Base-by-base conservation (phyloP, 2,888 invertebrate genomes). In the Lacanobia wlatinum region DNA sequence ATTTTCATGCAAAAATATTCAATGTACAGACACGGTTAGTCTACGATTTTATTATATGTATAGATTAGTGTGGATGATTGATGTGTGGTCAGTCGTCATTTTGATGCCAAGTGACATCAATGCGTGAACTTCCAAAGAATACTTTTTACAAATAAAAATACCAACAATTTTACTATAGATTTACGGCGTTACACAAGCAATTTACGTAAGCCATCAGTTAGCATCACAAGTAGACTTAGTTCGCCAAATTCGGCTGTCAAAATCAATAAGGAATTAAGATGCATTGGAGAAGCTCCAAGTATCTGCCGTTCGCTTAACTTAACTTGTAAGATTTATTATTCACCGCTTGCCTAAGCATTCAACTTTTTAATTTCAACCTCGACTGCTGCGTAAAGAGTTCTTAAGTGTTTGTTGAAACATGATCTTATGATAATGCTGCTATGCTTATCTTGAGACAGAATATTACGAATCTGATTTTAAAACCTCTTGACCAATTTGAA, bases 221-320 rank as follows among this genome's bases (percentile, higher is more conserved):
- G 2, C 21, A 50, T 23, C 34, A 50, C 28, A 34, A 70, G n/a
- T 43, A 23, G 23, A 23, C 16, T 52, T 21, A 14, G 55, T 46
- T 65, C 3, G 0, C n/a, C 1, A 1, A 56, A 38, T 65, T 64
- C 5, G 14, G 21, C 56, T 64, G 69, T 78, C 69, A 74, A 74
- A 78, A 74, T 78, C 74, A 78, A 78, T 78, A 65, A 40, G 34
- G 48, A 53, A 78, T 78, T 78, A 68, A 68, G 74, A 74, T 73
- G 68, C 79, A 78, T 78, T 78, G 78, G 78, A 78, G 46, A 23
- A 23, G 56, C 16, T 78, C 64, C 78, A 78, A 78, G 68, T 60
- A 12, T 38, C 59, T 63, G 50, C 55, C 68, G 18, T 21, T n/a
- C n/a, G 50, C 46, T 60, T 52, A 64, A 52, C 56, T 56, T 40